These are phyloP conservation scores for Tetranychus truncatus DNA, from an alignment of 2,888 invertebrate genomes.

Conservation along the genomic window DNA sequence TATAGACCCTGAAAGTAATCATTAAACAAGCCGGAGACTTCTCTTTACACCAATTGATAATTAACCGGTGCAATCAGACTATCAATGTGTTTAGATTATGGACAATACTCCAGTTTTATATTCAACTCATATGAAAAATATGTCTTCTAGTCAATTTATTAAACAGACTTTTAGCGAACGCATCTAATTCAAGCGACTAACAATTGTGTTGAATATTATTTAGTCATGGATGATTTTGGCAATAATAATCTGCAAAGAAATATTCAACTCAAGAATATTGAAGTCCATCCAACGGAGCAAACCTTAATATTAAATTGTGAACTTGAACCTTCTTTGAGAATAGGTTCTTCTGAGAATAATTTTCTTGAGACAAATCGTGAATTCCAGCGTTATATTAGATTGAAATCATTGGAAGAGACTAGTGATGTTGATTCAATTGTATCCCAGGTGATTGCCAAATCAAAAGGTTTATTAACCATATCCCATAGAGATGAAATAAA, in stretches of 20 bases:
- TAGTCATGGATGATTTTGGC: neutral
- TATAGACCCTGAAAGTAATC: too few relatives aligned
- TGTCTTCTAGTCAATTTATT: too few relatives aligned
- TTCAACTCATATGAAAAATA: too few relatives aligned
- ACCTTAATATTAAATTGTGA: constrained; percentile 71
- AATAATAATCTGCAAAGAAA: constrained; percentile 18
- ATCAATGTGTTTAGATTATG: too few relatives aligned
- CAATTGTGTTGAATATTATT: too few relatives aligned
- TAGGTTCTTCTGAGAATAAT: constrained; percentile 50
- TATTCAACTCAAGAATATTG: constrained; percentile 48
- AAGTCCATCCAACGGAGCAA: constrained; percentile 71
- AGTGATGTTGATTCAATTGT: constrained; percentile 61
- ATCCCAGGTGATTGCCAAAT: constrained; percentile 64
- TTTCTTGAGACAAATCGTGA: constrained; percentile 66
- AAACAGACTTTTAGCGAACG: too few relatives aligned
- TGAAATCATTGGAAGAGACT: constrained; percentile 57
- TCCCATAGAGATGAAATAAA: constrained; percentile 58
- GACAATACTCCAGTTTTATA: too few relatives aligned
- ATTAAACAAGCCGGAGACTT: too few relatives aligned
- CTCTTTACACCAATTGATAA: too few relatives aligned
- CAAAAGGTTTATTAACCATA: constrained; percentile 56
- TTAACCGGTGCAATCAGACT: too few relatives aligned
- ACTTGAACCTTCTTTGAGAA: constrained; percentile 62
- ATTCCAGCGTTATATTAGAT: constrained; percentile 43
- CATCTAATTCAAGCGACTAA: too few relatives aligned